phyloP scores from a whole-genome alignment of 1,140 invertebrate genomes.

The Dufourea novaeangliae region DNA sequence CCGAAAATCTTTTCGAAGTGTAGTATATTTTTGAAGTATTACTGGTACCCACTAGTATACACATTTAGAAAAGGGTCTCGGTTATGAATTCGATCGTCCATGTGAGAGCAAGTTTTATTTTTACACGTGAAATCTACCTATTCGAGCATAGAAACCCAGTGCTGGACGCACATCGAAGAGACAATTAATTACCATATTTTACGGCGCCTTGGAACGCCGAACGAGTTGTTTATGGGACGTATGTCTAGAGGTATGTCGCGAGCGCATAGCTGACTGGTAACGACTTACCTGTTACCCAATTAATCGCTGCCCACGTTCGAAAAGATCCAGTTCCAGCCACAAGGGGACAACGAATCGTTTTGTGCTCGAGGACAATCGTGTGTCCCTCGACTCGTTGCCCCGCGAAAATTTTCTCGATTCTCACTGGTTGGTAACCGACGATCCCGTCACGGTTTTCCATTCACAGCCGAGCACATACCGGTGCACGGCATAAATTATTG shows the following conservation, averaged over 20 bases:
- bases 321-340: conserved; percentile 7
- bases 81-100: not conserved
- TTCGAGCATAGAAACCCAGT: not conserved
- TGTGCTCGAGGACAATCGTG: not conserved
- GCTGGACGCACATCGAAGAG: not conserved
- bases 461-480: not conserved
- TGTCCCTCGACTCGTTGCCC: not conserved
- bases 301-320: conserved; percentile 47
- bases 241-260: not conserved
- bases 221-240: conserved; percentile 10
- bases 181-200: conserved; percentile 39
- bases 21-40: too few relatives aligned
- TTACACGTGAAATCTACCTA: too few relatives aligned
- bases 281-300: conserved; percentile 49
- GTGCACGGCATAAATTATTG: not conserved
- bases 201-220: conserved; percentile 7
- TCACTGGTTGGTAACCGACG: not conserved
- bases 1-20: too few relatives aligned
- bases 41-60: too few relatives aligned
- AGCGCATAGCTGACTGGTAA: not conserved
- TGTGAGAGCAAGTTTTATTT: not conserved
- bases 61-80: not conserved
- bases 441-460: not conserved
- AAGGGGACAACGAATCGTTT: not conserved
- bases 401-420: not conserved